Evolutionary conservation across 1,140 invertebrate species (phyloP).

Genomic region (Drosophila chauvacae): DNA sequence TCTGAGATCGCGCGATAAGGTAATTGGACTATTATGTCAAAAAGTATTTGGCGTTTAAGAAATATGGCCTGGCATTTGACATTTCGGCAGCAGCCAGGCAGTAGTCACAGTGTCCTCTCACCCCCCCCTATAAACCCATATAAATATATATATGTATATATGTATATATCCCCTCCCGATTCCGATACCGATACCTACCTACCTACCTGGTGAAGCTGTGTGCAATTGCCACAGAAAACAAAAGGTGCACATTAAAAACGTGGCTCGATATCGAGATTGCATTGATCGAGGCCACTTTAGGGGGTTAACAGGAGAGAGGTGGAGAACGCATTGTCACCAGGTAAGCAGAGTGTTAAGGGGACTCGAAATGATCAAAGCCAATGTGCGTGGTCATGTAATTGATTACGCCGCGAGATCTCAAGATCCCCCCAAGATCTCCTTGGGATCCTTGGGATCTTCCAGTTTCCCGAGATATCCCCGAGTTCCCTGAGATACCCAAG

Average conservation of each 20-base stretch:
- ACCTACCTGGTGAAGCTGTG: background rate
- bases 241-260: constrained; percentile 81
- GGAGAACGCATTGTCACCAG: constrained; percentile 61
- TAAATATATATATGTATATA: background rate
- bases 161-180: background rate
- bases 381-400: constrained; percentile 57
- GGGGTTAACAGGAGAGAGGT: background rate
- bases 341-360: constrained; percentile 39
- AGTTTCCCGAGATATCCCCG: background rate
- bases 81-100: constrained; percentile 78
- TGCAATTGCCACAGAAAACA: constrained; percentile 79
- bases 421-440: constrained; percentile 1
- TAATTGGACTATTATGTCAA: constrained; percentile 85
- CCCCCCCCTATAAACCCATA: background rate
- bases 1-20: constrained; percentile 84
- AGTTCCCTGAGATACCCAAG: background rate
- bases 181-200: no score
- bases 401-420: constrained; percentile 37
- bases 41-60: constrained; percentile 85
- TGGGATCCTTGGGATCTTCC: no score
- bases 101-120: constrained; percentile 21
- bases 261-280: constrained; percentile 66
- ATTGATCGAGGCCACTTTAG: constrained; percentile 45
- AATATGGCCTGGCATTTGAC: constrained; percentile 84
- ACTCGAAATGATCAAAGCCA: constrained; percentile 38